Conservation (phyloP, 2,888 invertebrate species). For the Ichneumoninae sp. region DNA sequence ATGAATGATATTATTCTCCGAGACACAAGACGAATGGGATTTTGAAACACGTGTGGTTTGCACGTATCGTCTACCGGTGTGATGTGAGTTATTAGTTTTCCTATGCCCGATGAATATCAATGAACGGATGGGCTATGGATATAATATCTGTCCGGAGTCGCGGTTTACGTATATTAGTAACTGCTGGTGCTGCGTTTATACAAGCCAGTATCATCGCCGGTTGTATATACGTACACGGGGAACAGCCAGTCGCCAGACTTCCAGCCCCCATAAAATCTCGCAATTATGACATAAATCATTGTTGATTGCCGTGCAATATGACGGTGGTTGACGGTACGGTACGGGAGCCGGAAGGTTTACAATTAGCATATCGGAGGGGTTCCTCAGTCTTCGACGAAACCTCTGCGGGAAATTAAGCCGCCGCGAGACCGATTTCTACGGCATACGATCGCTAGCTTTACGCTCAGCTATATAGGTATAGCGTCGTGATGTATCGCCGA, state of each 20-base stretch:
- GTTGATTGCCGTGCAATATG: constrained; percentile 66
- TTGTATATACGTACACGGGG: constrained; percentile 1
- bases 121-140: constrained; percentile 29
- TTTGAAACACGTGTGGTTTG: constrained; percentile 36
- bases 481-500: background rate
- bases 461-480: background rate
- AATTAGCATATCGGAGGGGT: constrained; percentile 63
- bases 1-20: constrained; percentile 30
- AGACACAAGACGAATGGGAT: constrained; percentile 20
- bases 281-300: constrained; percentile 68
- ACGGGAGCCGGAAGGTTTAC: constrained; percentile 50
- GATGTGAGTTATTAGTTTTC: constrained; percentile 49
- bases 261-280: constrained; percentile 62
- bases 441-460: background rate
- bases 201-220: constrained; percentile 30
- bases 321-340: constrained; percentile 57
- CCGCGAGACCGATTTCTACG: constrained; percentile 3
- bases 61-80: constrained; percentile 34
- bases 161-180: constrained; percentile 27
- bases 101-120: constrained; percentile 48
- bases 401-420: constrained; percentile 23
- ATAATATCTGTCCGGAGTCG: constrained; percentile 14
- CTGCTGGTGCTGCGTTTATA: constrained; percentile 9
- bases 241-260: constrained; percentile 42
- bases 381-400: constrained; percentile 10